These are phyloP conservation scores for Melinopterus prodromus DNA, from an alignment of 2,888 invertebrate genomes.

Conservation along the genomic window DNA sequence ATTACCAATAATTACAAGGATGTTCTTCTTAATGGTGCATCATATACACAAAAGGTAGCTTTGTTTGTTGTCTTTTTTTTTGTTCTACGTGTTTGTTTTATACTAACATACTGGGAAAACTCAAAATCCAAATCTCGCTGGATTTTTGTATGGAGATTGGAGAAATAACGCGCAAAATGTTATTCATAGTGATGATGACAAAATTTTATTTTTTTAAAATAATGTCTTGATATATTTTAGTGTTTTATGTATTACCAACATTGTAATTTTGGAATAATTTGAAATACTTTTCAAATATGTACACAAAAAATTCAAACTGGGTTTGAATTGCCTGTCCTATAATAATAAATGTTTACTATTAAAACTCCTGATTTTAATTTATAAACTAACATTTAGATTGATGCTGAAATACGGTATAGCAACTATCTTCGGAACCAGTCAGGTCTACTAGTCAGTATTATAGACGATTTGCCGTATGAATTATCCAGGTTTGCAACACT, in stretches of 20 bases:
- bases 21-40: background rate
- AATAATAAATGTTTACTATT: background rate
- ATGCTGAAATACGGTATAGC: conserved; percentile 63
- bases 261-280: too few species aligned
- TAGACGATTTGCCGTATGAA: conserved; percentile 49
- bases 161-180: too few species aligned
- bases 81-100: background rate
- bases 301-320: too few species aligned
- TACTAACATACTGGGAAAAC: background rate
- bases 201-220: background rate
- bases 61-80: background rate
- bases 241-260: background rate
- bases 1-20: background rate
- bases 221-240: background rate
- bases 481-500: conserved; percentile 41
- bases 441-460: conserved; percentile 17
- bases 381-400: conserved; percentile 47
- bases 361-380: background rate
- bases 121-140: too few species aligned
- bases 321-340: too few species aligned
- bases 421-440: conserved; percentile 61
- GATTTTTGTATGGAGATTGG: too few species aligned
- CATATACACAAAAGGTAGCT: conserved; percentile 6
- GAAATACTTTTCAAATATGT: too few species aligned
- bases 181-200: background rate